These are phyloP conservation scores for Torymus aiolomorphi DNA, from an alignment of 2,888 invertebrate genomes.

Conservation along the genomic window DNA sequence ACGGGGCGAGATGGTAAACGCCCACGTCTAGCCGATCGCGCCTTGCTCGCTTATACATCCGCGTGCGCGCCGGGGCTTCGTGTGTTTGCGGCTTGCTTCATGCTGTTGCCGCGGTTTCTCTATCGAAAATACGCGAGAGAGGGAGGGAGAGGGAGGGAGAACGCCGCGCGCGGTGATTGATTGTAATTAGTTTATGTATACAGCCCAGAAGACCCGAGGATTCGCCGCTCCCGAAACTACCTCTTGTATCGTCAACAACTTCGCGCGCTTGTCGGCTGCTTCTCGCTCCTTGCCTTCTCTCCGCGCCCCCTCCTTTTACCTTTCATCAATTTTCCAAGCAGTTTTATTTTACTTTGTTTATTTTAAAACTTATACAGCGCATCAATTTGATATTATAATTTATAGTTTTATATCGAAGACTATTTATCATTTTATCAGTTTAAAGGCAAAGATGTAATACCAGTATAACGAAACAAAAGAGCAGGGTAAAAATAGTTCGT, in stretches of 20 bases:
- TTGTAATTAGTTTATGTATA: slow-evolving; percentile 68
- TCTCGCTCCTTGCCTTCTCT: not conserved
- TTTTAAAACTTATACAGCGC: too few species aligned
- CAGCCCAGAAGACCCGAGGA: slow-evolving; percentile 56
- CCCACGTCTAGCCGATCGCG: slow-evolving; percentile 57
- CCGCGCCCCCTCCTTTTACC: not conserved
- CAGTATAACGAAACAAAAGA: too few species aligned
- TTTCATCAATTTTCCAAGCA: not conserved
- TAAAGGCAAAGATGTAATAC: too few species aligned
- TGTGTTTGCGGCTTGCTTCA: slow-evolving; percentile 56
- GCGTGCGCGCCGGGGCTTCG: slow-evolving; percentile 30
- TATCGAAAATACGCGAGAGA: slow-evolving; percentile 50
- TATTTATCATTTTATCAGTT: too few species aligned
- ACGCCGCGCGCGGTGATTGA: slow-evolving; percentile 62
- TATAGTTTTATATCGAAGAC: too few species aligned
- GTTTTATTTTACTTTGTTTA: too few species aligned
- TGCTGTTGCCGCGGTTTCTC: slow-evolving; percentile 29
- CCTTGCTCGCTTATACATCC: slow-evolving; percentile 10
- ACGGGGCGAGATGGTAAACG: slow-evolving; percentile 51
- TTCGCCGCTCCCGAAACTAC: slow-evolving; percentile 40
- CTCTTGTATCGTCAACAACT: slow-evolving; percentile 47
- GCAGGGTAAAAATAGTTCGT: too few species aligned
- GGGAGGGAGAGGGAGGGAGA: too few species aligned
- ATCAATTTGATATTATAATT: too few species aligned
- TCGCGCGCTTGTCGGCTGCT: slow-evolving; percentile 34